Base-by-base conservation (phyloP, 2,888 invertebrate genomes). In the Schizaphis graminum region DNA sequence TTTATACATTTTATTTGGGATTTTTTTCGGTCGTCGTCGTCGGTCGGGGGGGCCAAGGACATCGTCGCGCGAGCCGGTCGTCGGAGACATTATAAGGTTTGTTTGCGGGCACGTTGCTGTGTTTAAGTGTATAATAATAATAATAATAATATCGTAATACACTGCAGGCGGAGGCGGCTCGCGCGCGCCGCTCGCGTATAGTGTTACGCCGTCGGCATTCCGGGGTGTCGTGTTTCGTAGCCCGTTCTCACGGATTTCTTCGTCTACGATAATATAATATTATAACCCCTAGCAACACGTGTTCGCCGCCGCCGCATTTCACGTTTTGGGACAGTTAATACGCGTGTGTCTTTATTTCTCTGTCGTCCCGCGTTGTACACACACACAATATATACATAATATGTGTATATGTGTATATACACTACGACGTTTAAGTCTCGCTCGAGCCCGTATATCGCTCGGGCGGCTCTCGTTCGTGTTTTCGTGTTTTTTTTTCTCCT, bases 151-250 rank as follows among this genome's bases (percentile, higher is more conserved):
- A 88, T 77, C 88, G 88, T 35, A 53, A 28, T 24, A 91, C 84
- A 56, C 85, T 89, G 89, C 93, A 89, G 92, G 91, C 91, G 91
- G 35, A 49, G 67, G 61, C 86, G 86, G 28, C 67, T 77, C 49
- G 77, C 67, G 91, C 47, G 67, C 41, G 47, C 87, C 56, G 86
- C 41, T 53, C 57, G 49, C 28, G 89, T 93, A 90, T 93, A 93
- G 90, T 93, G 93, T 93, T 93, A 93, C 93, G 85, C 86, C 93
- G 93, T 89, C 93, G 89, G 61, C 93, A 93, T 93, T 93, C 93
- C 93, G 90, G 89, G 93, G 89, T 93, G 93, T 93, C 93, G 93
- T 90, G 93, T 93, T 93, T 90, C 93, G 89, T 84, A 13, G 93
- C 88, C 57, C 93, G 93, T 93, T 93, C 93, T 93, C 93, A 93